phyloP scores from a whole-genome alignment of 2,888 invertebrate species.

The Neocrepidodera transversa region DNA sequence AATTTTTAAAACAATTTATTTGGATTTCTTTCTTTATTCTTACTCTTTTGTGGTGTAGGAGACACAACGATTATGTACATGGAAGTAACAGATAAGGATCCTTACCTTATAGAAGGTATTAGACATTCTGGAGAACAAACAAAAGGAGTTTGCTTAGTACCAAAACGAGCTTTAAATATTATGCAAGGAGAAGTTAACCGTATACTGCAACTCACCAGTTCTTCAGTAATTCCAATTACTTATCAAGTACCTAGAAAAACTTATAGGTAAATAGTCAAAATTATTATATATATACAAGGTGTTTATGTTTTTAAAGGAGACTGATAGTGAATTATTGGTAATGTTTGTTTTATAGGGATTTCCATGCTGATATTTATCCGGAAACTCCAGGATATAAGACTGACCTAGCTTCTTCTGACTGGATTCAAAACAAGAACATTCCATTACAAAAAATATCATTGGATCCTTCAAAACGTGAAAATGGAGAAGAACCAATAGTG shows the following conservation, averaged over 20 bases:
- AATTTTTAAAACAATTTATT: too few species aligned
- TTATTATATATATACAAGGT: too few species aligned
- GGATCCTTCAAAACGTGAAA: constrained; percentile 76
- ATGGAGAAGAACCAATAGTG: constrained; percentile 68
- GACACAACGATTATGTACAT: constrained; percentile 90
- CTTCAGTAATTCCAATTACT: constrained; percentile 89
- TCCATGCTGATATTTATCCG: constrained; percentile 93
- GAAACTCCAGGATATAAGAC: constrained; percentile 85
- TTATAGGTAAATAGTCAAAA: constrained; percentile 56
- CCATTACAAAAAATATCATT: constrained; percentile 83
- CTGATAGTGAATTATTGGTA: not conserved
- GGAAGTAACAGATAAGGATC: constrained; percentile 89
- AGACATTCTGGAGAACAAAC: constrained; percentile 93
- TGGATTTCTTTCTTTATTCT: too few species aligned
- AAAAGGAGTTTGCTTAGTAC: constrained; percentile 91
- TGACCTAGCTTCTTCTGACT: constrained; percentile 79
- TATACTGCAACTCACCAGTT: constrained; percentile 84
- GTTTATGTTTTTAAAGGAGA: constrained; percentile 1
- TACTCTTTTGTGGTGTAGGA: too few species aligned
- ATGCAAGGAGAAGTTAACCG: constrained; percentile 97
- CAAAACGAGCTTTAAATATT: constrained; percentile 90
- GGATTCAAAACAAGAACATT: constrained; percentile 80
- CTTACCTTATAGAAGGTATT: constrained; percentile 87
- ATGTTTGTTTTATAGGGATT: constrained; percentile 68
- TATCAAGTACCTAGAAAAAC: constrained; percentile 72